phyloP scores from a whole-genome alignment of 2,888 invertebrate species.

The Dione vanillae region DNA sequence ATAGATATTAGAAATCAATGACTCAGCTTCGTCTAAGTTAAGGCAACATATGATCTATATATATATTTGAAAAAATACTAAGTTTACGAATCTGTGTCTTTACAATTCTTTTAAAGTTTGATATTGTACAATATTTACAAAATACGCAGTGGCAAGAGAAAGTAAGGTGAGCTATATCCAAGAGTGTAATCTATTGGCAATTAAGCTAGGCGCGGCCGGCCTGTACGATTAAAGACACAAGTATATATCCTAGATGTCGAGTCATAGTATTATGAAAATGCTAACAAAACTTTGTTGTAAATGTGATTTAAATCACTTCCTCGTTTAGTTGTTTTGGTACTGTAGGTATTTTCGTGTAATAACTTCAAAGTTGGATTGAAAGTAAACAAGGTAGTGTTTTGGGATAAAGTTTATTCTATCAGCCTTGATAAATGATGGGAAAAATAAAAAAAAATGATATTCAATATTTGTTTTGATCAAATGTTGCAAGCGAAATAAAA shows the following conservation, averaged over 20 bases:
- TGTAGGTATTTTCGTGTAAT: too few species aligned
- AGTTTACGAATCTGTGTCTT: not conserved
- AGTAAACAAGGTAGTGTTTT: too few species aligned
- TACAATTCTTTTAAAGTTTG: constrained; percentile 2
- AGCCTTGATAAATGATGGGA: too few species aligned
- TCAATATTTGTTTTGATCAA: too few species aligned
- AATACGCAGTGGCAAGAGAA: constrained; percentile 4
- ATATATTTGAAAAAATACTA: not conserved
- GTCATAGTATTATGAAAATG: not conserved
- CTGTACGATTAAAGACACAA: not conserved
- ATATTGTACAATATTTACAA: constrained; percentile 17
- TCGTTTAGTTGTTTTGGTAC: too few species aligned
- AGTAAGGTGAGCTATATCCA: constrained; percentile 7
- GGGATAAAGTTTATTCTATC: too few species aligned
- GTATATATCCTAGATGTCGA: not conserved
- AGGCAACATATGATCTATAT: not conserved
- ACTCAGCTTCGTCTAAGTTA: not conserved
- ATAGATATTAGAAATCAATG: too few species aligned
- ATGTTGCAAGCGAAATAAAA: too few species aligned
- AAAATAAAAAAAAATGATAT: too few species aligned
- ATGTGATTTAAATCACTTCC: not conserved
- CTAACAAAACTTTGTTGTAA: not conserved
- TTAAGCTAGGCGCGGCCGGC: constrained; percentile 12
- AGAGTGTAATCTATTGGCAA: constrained; percentile 19
- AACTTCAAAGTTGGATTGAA: too few species aligned